Percentiles rank a stretch among this genome's conserved stretches.
These are phyloP conservation scores for Idaea dimidiata DNA, from an alignment of 2,888 invertebrate genomes.

Conservation along the genomic window DNA sequence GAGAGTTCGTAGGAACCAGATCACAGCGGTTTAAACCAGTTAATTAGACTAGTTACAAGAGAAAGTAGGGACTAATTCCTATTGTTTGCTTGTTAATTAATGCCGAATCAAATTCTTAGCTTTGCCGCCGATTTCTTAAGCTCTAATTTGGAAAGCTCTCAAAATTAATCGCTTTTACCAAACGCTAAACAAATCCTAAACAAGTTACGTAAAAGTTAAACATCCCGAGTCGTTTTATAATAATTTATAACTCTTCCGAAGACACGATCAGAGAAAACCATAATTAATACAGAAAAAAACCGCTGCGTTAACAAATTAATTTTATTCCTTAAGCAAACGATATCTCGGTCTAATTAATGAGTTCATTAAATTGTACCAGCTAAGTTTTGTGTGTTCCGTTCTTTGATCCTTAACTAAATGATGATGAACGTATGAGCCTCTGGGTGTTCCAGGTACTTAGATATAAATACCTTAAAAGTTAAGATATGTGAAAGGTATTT, in stretches of 20 bases:
- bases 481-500: neutral
- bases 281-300: neutral
- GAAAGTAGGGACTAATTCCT: conserved; percentile 30
- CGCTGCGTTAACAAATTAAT: neutral
- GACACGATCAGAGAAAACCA: neutral
- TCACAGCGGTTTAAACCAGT: conserved; percentile 31
- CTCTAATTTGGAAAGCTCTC: conserved; percentile 1
- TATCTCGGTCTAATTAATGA: neutral
- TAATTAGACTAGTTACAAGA: conserved; percentile 28
- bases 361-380: neutral
- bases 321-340: neutral
- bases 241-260: neutral
- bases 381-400: neutral
- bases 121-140: neutral
- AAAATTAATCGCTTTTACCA: neutral
- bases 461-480: neutral
- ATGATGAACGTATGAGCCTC: neutral
- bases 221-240: neutral
- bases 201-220: neutral
- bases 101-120: conserved; percentile 14
- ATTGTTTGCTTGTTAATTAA: conserved; percentile 22
- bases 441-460: neutral
- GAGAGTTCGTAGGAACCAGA: conserved; percentile 52
- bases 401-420: conserved; percentile 1
- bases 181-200: neutral